Base-by-base conservation (phyloP, 2,113 vertebrate genomes). In the Spheniscus mendiculus region DNA sequence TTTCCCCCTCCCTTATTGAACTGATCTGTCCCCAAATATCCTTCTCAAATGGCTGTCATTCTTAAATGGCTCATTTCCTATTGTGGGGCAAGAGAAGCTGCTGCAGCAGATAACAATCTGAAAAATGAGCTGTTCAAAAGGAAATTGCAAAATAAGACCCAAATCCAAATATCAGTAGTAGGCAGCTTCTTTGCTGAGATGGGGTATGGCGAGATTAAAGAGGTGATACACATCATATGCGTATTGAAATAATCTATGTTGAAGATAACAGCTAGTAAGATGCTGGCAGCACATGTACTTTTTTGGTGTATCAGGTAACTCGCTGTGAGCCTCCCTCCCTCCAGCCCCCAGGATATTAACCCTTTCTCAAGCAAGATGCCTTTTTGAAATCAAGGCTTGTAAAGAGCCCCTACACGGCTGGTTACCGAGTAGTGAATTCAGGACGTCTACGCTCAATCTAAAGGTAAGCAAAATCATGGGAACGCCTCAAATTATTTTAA, bases 51-150 rank as follows among this genome's bases (percentile, higher is more conserved):
- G 65, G 74, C 67, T 92, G 94, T 81, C 91, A 38, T 62, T 78
- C 47, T 86, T 17, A 22, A 78, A 67, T 10, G 58, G 83, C 67
- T 97, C 96, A 70, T 97, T 97, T 97, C 97, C 91, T 96, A 29
- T 1, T 1, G 66, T 4, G 81, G 27, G 50, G 69, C 80, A 59
- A 61, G 56, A 52, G 91, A 27, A 0, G 65, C 85, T 63, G 71
- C 89, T 25, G 73, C 49, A 17, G 83, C 79, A 91, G 98, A 98
- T 98, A 96, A 50, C 15, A 0, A 98, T 98, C 98, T 93, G 47
- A 93, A 79, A 89, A 89, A 77, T 2, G 70, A 96, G 88, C 81
- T 80, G 59, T 18, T 96, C 40, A 7, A 95, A 84, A 97, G 76
- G 89, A 98, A 97, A 96, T 78, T 84, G 89, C 94, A 97, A 97